Evolutionary conservation across 2,888 invertebrate genomes (phyloP).

Genomic region (Plebejus melissa): DNA sequence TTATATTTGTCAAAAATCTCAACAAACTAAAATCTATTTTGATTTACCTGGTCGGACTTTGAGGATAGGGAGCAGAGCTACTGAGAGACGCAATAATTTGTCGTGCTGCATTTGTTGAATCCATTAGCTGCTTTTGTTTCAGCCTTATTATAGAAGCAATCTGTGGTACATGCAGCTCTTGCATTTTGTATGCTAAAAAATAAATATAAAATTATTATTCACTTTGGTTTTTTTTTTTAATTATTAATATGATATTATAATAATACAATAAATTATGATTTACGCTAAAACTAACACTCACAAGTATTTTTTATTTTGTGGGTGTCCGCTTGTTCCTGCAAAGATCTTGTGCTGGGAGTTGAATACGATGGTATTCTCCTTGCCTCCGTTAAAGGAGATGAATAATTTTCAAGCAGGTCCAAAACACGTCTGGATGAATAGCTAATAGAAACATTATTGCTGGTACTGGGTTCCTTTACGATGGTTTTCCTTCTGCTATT

Average conservation of each 20-base stretch:
- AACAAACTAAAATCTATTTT: neutral
- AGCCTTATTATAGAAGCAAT: slow-evolving; percentile 81
- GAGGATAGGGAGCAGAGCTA: slow-evolving; percentile 57
- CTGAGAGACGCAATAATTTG: slow-evolving; percentile 79
- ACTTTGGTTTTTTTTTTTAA: neutral
- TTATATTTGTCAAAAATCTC: neutral
- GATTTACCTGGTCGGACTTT: slow-evolving; percentile 26
- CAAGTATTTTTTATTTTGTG: slow-evolving; percentile 37
- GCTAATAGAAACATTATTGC: slow-evolving; percentile 71
- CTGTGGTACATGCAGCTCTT: slow-evolving; percentile 80
- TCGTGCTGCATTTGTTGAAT: slow-evolving; percentile 80
- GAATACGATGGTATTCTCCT: slow-evolving; percentile 82
- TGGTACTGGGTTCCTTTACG: slow-evolving; percentile 47
- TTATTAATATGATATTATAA: neutral
- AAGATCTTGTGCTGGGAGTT: slow-evolving; percentile 38
- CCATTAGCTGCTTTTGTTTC: slow-evolving; percentile 79
- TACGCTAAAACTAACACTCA: slow-evolving; percentile 37
- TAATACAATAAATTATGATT: neutral
- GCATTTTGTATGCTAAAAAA: slow-evolving; percentile 54
- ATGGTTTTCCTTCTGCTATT: slow-evolving; percentile 46
- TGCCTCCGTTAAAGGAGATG: slow-evolving; percentile 88
- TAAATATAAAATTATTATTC: slow-evolving; percentile 28
- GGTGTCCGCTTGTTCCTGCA: slow-evolving; percentile 34
- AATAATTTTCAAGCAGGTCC: slow-evolving; percentile 88
- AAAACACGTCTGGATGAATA: slow-evolving; percentile 88